A percentile compares a stretch with the other conserved stretches of the same genome.
Conservation (phyloP, 92 coral and sea anemone species). For the Siderastrea radians region DNA sequence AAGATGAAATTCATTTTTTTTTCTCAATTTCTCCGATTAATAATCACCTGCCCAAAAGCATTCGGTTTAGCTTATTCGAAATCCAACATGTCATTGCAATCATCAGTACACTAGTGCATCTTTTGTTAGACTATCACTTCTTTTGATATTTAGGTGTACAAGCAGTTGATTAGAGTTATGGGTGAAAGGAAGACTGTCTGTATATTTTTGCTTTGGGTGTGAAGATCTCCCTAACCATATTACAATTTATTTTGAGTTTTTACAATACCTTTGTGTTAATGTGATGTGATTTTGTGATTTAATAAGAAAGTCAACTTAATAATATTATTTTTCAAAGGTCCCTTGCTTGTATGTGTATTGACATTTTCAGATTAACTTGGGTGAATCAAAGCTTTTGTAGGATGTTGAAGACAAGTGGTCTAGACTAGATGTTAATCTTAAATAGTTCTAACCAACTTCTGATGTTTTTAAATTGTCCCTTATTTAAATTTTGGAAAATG, state of each 20-base stretch:
- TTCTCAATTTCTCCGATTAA: background rate
- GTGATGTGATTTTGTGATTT: constrained; percentile 18
- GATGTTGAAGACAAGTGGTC: background rate
- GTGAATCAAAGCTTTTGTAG: background rate
- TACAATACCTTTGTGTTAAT: background rate
- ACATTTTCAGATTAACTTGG: background rate
- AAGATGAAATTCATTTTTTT: background rate
- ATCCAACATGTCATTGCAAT: constrained; percentile 5
- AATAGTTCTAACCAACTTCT: background rate
- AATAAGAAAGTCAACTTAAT: constrained; percentile 22
- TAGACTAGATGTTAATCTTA: background rate
- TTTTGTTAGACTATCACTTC: background rate
- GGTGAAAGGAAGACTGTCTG: background rate
- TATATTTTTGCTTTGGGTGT: background rate
- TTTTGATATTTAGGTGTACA: background rate
- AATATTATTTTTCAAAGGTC: background rate
- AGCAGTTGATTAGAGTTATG: background rate
- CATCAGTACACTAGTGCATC: background rate
- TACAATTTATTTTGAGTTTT: background rate
- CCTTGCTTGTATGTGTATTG: background rate
- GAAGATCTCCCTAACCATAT: background rate
- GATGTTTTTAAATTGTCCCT: background rate
- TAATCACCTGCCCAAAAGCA: constrained; percentile 16
- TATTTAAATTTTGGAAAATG: background rate
- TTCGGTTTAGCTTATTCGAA: background rate